A percentile compares a stretch with the other conserved stretches of the same genome.
phyloP scores from a whole-genome alignment of 2,797 vertebrate species.

The Leptodactylus fallax region DNA sequence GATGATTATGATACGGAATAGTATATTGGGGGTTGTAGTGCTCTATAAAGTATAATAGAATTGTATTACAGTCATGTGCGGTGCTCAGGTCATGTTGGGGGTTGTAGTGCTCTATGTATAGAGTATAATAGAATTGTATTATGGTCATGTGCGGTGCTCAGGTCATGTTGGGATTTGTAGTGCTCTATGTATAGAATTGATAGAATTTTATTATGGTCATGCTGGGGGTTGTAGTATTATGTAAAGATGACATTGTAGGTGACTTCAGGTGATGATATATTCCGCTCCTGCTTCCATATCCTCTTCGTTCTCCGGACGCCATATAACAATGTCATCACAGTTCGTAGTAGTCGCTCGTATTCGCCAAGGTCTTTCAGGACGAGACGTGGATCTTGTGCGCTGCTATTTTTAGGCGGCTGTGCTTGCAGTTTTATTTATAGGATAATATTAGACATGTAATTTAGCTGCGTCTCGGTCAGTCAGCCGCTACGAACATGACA shows the following conservation, averaged over 20 bases:
- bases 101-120: not conserved
- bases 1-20: too few species aligned
- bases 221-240: not conserved
- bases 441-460: slow-evolving; percentile 31
- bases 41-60: not conserved
- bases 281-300: not conserved
- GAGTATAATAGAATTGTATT: not conserved
- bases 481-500: not conserved
- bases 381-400: not conserved
- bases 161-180: not conserved
- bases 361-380: slow-evolving; percentile 48
- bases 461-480: slow-evolving; percentile 4
- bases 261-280: too few species aligned
- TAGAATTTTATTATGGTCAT: not conserved
- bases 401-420: slow-evolving; percentile 45
- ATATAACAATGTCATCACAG: not conserved
- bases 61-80: not conserved
- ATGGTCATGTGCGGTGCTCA: not conserved
- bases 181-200: not conserved
- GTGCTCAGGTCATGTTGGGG: not conserved
- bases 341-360: not conserved
- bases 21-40: slow-evolving; percentile 7
- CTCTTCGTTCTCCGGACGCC: not conserved
- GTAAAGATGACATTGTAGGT: not conserved
- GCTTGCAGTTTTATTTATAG: slow-evolving; percentile 51